Evolutionary conservation across 2,113 vertebrate species (phyloP).

Genomic region (Camarhynchus parvulus): DNA sequence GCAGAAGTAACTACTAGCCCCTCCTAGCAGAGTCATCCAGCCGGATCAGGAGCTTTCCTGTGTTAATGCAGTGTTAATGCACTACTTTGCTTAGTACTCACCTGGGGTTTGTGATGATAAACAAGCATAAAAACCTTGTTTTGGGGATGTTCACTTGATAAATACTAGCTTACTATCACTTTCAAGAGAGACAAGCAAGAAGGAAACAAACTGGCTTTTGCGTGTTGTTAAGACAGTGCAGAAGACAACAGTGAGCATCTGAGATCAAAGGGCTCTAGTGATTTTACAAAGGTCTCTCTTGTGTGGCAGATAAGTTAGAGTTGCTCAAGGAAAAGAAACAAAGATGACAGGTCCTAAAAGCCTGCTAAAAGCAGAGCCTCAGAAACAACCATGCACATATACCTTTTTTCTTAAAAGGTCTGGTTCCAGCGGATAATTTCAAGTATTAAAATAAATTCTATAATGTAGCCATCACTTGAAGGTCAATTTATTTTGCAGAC

Average conservation of each 20-base stretch:
- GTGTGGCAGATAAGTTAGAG: not conserved
- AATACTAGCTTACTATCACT: not conserved
- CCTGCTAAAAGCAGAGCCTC: not conserved
- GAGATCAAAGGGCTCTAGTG: not conserved
- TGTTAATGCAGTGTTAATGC: not conserved
- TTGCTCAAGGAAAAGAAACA: not conserved
- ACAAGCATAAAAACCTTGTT: not conserved
- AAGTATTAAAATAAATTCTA: not conserved
- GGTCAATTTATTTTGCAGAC: not conserved
- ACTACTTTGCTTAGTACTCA: not conserved
- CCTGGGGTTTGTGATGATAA: not conserved
- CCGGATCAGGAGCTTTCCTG: not conserved
- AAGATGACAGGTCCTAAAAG: not conserved
- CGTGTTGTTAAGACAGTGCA: not conserved
- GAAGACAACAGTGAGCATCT: not conserved
- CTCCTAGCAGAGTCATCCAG: not conserved
- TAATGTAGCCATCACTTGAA: not conserved
- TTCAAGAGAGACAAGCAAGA: not conserved
- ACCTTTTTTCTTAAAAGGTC: not conserved
- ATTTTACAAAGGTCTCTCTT: not conserved
- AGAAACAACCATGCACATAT: not conserved
- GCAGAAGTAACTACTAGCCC: not conserved
- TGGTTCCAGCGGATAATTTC: not conserved
- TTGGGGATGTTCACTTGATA: not conserved
- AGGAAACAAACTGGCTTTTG: not conserved